A percentile compares a stretch with the other conserved stretches of the same genome.
phyloP scores from a whole-genome alignment of 2,888 invertebrate genomes.

The Machimus atricapillus region DNA sequence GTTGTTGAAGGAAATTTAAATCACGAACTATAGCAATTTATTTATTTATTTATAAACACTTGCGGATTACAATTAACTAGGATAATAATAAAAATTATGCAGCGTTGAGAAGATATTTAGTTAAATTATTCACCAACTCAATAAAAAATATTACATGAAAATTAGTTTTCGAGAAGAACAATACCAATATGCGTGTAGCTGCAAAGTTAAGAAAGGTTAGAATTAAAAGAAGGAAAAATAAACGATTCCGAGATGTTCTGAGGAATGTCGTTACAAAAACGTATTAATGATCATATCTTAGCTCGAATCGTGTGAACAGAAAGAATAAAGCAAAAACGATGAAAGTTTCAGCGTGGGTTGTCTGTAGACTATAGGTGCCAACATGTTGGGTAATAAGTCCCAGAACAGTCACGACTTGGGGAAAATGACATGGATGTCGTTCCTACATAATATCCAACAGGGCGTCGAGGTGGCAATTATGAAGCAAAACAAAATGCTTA shows the following conservation, averaged over 20 bases:
- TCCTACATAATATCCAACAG: background rate
- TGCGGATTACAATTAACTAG: no score
- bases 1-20: no score
- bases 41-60: no score
- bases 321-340: background rate
- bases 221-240: background rate
- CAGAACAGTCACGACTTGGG: background rate
- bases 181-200: background rate
- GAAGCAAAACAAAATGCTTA: background rate
- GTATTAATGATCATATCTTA: background rate
- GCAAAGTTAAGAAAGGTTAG: background rate
- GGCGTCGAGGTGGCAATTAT: conserved; percentile 1
- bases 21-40: no score
- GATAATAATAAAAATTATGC: no score
- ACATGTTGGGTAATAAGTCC: background rate
- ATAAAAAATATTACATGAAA: background rate
- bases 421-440: background rate
- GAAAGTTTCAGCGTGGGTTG: background rate
- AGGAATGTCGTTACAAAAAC: background rate
- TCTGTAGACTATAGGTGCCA: background rate
- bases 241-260: background rate
- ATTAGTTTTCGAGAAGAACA: background rate
- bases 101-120: no score
- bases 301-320: background rate
- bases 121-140: no score